Base-by-base conservation (phyloP, 2,113 vertebrate genomes). In the Naja naja region DNA sequence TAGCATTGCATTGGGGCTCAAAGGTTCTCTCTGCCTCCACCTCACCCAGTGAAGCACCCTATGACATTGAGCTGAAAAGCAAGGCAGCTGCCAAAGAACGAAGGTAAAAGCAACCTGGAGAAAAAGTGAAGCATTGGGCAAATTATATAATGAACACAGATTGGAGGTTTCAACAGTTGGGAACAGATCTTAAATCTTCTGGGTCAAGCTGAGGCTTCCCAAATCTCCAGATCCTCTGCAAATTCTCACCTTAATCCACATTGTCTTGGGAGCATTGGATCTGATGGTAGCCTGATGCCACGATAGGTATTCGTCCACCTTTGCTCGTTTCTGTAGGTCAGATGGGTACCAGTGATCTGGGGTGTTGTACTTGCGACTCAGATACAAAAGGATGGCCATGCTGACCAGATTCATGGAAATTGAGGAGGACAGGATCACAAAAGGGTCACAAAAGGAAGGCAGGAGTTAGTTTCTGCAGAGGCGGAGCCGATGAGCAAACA, bases 271-370 rank as follows among this genome's bases (percentile, higher is more conserved):
- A 1, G 97, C 98, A n/a, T 98, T 94, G 5, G 27, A 45, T 87
- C 98, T 85, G 74, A 90, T 90, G 56, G 20, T 94, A 0, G 94
- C 60, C 93, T 98, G 98, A 95, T 98, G 98, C 98, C 98, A 98
- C 0, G 98, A 96, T 89, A 98, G 96, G 90, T 98, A 98, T 94
- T 98, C 98, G 0, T 98, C 97, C 22, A 98, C 95, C 0, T 94
- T 94, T 30, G 97, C 97, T 0, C 97, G 74, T 87, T 94, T 96
- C 94, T 97, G 96, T 6, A 97, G 94, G 87, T 98, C 97, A 3
- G 96, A 64, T 5, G 98, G 98, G 93, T 97, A 98, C 98, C 98
- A 98, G 96, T 97, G 97, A 60, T 97, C 97, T 1, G 97, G 96
- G 9, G 97, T 97, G 56, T 95, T 53, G 88, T 90, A 95, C 95